phyloP scores from a whole-genome alignment of 2,888 invertebrate species.

The Lepidochitona cinerea region DNA sequence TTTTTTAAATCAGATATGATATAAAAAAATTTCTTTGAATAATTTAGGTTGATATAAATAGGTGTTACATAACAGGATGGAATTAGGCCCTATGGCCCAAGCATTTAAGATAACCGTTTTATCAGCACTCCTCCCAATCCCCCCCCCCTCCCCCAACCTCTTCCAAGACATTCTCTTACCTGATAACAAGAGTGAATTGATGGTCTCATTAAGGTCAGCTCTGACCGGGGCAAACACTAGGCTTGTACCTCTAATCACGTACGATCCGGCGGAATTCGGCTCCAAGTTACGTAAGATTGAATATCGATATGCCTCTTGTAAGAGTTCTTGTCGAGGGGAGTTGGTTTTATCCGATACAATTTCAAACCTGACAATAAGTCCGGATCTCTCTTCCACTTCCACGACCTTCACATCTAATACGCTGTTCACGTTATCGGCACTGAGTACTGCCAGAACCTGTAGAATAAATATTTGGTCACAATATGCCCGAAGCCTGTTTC shows the following conservation, averaged over 20 bases:
- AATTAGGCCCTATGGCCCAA: no score
- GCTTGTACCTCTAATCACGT: neutral
- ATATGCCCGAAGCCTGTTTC: no score
- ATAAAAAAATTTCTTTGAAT: no score
- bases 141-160: no score
- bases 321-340: constrained; percentile 16
- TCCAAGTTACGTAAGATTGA: neutral
- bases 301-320: constrained; percentile 16
- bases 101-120: no score
- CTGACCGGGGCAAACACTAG: neutral
- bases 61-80: no score
- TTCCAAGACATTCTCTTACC: no score
- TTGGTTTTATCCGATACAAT: constrained; percentile 17
- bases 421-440: constrained; percentile 14
- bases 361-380: constrained; percentile 19
- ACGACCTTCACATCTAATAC: constrained; percentile 18
- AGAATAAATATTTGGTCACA: neutral
- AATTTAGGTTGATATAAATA: no score
- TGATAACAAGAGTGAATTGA: neutral
- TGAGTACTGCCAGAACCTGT: constrained; percentile 18
- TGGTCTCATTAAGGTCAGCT: neutral
- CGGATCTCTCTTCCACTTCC: constrained; percentile 1
- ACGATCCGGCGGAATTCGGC: neutral
- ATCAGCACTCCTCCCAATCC: no score
- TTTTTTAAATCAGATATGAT: no score